Evolutionary conservation across 2,888 invertebrate species (phyloP).

Genomic region (Myopa tessellatipennis): DNA sequence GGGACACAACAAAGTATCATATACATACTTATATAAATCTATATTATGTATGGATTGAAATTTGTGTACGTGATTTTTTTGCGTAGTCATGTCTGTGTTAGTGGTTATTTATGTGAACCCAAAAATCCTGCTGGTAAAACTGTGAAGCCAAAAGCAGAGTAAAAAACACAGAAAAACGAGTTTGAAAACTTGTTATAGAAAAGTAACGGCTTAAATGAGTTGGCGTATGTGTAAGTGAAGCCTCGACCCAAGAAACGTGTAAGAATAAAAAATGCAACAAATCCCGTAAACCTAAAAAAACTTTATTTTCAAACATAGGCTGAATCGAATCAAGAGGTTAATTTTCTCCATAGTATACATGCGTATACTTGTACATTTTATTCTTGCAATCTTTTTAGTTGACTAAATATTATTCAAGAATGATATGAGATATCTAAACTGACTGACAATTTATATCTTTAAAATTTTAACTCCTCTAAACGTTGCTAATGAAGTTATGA

Average conservation of each 20-base stretch:
- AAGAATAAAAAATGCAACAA: too few species aligned
- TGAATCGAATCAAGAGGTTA: too few species aligned
- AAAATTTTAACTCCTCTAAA: too few species aligned
- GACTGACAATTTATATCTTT: too few species aligned
- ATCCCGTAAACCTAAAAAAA: too few species aligned
- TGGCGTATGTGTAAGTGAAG: neutral
- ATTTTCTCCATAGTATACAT: too few species aligned
- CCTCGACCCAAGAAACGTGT: neutral
- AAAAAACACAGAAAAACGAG: neutral
- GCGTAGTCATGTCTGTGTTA: neutral
- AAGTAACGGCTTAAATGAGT: conserved; percentile 41
- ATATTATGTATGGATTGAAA: neutral
- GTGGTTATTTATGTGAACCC: conserved; percentile 15
- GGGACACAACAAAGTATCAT: conserved; percentile 18
- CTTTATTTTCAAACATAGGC: too few species aligned
- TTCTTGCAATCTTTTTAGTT: too few species aligned
- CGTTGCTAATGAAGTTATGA: too few species aligned
- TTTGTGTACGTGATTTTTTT: conserved; percentile 6
- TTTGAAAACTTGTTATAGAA: conserved; percentile 17
- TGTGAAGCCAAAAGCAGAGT: conserved; percentile 16
- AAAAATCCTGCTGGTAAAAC: conserved; percentile 5
- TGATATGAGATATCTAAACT: too few species aligned
- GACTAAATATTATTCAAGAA: too few species aligned
- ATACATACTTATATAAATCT: conserved; percentile 23
- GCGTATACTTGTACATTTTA: too few species aligned